Percentiles rank a stretch among this genome's conserved stretches.
phyloP scores from a whole-genome alignment of 2,888 invertebrate species.

The Drosophila mettleri region DNA sequence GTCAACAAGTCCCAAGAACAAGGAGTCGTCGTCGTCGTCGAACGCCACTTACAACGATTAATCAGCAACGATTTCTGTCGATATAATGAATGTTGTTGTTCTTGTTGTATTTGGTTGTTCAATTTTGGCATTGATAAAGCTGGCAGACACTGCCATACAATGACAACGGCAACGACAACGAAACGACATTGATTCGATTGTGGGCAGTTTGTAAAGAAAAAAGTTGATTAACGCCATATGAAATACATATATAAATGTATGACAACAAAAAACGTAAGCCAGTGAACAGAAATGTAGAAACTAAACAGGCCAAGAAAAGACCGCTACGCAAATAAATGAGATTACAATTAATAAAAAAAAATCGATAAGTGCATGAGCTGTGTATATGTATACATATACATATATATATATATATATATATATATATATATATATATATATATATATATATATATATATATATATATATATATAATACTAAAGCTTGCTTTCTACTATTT shows the following conservation, averaged over 20 bases:
- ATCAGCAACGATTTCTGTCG: constrained; percentile 54
- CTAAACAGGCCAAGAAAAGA: constrained; percentile 46
- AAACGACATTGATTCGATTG: constrained; percentile 48
- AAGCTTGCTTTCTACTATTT: constrained; percentile 7
- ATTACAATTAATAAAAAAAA: constrained; percentile 80
- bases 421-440: too few relatives aligned
- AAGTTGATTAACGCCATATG: constrained; percentile 69
- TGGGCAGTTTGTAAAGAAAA: constrained; percentile 72
- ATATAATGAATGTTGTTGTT: constrained; percentile 41
- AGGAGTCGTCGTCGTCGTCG: constrained; percentile 34
- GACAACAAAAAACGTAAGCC: constrained; percentile 74
- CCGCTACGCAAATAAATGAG: constrained; percentile 71
- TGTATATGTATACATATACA: not conserved
- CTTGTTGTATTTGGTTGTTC: constrained; percentile 24
- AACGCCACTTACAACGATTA: constrained; percentile 56
- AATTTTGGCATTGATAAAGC: constrained; percentile 75
- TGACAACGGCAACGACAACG: constrained; percentile 6
- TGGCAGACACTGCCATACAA: constrained; percentile 49
- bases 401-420: not conserved
- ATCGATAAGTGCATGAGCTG: constrained; percentile 69
- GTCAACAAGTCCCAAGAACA: constrained; percentile 48
- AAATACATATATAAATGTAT: constrained; percentile 60
- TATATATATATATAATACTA: not conserved
- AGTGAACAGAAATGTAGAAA: constrained; percentile 55
- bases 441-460: too few relatives aligned